Evolutionary conservation across 2,113 vertebrate genomes (phyloP), one percentile per base, ranked within the genome.

Genomic region (Aegithalos caudatus): DNA sequence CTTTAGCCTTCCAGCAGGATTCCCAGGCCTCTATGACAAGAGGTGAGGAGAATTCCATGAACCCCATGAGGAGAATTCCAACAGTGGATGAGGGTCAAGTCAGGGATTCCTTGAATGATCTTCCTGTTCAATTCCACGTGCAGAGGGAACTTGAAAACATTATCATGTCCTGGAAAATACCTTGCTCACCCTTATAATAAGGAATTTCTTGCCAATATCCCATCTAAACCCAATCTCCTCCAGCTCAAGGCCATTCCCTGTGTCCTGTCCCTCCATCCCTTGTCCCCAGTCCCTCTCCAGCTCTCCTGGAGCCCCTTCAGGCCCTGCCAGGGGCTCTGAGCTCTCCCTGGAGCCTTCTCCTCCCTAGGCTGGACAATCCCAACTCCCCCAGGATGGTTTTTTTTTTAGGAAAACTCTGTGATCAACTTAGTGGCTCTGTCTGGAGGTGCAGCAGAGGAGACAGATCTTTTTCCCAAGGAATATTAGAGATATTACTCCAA

Each of bases 261-360:
- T 27, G 42, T 64, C 57, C 76, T 33, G 31, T 57, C 37, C 18
- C 14, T 72, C 50, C 22, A 16, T 13, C 1, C 31, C 31, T 42
- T 28, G 10, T 37, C 58, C 42, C 21, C 0, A 27, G 12, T 18
- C 47, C 31, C 4, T 88, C 35, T 35, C 40, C 74, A 64, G 35
- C 17, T 56, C 42, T 80, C 19, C 19, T 44, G 72, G 45, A 67
- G 28, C 14, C 14, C 27, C 22, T 47, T 61, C 2, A 20, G n/a
- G 6, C 6, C 0, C 64, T 70, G 33, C 0, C 19, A 61, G 6
- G 7, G 20, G 0, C 40, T 40, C 40, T 25, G 20, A 79, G n/a
- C 0, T 62, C 20, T 79, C n/a, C 20, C 17, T n/a, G 48, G 13
- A 62, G 8, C 16, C 15, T 35, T 62, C 24, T 4, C 10, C 4